phyloP scores from a whole-genome alignment of 2,888 invertebrate genomes.

The Eremobia ochroleuca region DNA sequence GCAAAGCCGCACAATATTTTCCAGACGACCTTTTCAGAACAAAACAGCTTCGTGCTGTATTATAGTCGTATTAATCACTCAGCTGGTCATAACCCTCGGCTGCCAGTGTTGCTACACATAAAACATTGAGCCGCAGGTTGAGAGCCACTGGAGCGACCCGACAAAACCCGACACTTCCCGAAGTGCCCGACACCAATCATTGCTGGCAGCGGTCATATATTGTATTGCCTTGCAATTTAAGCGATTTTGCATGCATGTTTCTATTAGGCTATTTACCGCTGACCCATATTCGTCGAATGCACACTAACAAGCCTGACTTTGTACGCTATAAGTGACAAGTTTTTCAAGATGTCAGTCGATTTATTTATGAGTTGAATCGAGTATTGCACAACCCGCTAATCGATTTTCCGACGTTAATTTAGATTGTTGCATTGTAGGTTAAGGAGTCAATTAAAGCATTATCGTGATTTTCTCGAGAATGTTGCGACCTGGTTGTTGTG shows the following conservation, averaged over 20 bases:
- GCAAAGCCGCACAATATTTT: slow-evolving; percentile 54
- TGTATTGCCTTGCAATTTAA: slow-evolving; percentile 60
- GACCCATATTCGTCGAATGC: slow-evolving; percentile 61
- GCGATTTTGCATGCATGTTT: slow-evolving; percentile 63
- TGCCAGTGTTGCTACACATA: slow-evolving; percentile 27
- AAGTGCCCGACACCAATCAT: slow-evolving; percentile 49
- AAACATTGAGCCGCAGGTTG: slow-evolving; percentile 48
- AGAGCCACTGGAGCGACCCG: slow-evolving; percentile 35
- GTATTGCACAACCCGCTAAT: slow-evolving; percentile 57
- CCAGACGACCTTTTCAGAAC: slow-evolving; percentile 63
- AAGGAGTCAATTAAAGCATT: slow-evolving; percentile 61
- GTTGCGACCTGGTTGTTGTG: slow-evolving; percentile 28
- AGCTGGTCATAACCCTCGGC: slow-evolving; percentile 19
- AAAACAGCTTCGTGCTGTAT: slow-evolving; percentile 48
- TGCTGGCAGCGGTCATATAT: slow-evolving; percentile 51
- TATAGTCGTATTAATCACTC: slow-evolving; percentile 48
- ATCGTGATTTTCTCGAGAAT: slow-evolving; percentile 55
- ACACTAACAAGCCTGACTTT: slow-evolving; percentile 53
- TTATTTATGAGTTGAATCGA: slow-evolving; percentile 36
- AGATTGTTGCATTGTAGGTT: slow-evolving; percentile 55
- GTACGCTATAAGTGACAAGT: slow-evolving; percentile 34
- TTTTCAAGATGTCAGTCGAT: slow-evolving; percentile 48
- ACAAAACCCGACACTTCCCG: slow-evolving; percentile 45
- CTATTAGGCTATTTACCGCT: slow-evolving; percentile 63
- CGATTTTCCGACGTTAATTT: slow-evolving; percentile 53